Evolutionary conservation across 2,888 invertebrate genomes (phyloP).

Genomic region (Cephus pygmeus): DNA sequence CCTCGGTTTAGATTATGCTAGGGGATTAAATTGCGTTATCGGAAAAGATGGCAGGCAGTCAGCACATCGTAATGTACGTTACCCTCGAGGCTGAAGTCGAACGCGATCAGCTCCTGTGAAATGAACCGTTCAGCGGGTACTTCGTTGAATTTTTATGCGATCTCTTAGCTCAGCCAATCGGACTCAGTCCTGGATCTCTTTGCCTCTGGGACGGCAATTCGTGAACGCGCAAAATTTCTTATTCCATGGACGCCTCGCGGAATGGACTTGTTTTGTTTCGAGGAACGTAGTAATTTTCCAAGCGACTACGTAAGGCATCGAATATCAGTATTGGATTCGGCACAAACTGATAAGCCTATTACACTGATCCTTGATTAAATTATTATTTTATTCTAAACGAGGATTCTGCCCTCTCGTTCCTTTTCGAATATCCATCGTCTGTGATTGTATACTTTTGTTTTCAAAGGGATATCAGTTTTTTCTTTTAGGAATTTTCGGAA

Average conservation of each 20-base stretch:
- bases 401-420: not conserved
- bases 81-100: slow-evolving; percentile 30
- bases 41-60: slow-evolving; percentile 28
- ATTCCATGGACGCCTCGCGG: not conserved
- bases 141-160: slow-evolving; percentile 32
- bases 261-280: not conserved
- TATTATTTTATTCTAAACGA: not conserved
- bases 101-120: slow-evolving; percentile 30
- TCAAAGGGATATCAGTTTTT: not conserved
- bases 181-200: slow-evolving; percentile 20
- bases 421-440: too few relatives aligned
- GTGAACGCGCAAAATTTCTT: not conserved
- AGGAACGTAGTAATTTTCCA: not conserved
- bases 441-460: not conserved
- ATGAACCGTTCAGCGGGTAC: slow-evolving; percentile 32
- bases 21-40: slow-evolving; percentile 31
- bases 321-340: not conserved
- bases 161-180: slow-evolving; percentile 23
- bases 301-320: not conserved
- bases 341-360: not conserved
- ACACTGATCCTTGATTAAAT: not conserved
- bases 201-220: not conserved
- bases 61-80: slow-evolving; percentile 30
- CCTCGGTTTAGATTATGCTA: not conserved
- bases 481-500: not conserved